These are phyloP conservation scores for Sarotherodon lohbergeri DNA, from an alignment of 2,113 vertebrate genomes.

Conservation along the genomic window DNA sequence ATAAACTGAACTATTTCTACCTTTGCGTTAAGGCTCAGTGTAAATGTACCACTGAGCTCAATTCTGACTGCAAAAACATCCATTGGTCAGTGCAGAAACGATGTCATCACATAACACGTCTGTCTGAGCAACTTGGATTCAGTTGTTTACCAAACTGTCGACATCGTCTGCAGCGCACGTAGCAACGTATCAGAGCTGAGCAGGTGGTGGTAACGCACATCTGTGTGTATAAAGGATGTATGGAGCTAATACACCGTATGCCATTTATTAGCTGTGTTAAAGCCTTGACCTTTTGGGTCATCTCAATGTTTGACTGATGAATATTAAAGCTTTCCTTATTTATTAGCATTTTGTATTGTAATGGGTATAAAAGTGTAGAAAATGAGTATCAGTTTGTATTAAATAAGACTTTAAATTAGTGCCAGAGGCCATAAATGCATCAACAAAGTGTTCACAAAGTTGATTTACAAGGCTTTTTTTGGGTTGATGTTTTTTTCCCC, in stretches of 20 bases:
- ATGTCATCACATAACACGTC: background rate
- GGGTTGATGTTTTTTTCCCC: background rate
- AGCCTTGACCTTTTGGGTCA: background rate
- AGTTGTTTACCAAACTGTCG: background rate
- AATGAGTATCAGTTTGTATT: background rate
- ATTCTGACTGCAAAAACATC: background rate
- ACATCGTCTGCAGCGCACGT: background rate
- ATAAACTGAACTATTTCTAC: background rate
- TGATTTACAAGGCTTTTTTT: background rate
- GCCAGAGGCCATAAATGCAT: background rate
- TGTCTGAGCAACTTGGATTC: background rate
- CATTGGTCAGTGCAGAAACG: background rate
- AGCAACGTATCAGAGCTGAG: background rate
- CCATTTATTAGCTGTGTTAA: background rate
- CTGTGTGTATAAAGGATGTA: background rate
- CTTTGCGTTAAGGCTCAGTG: background rate
- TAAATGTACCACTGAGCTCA: background rate
- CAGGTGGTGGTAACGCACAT: background rate
- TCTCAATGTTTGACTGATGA: background rate
- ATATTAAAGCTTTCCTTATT: background rate
- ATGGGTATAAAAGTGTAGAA: background rate
- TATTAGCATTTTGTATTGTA: background rate
- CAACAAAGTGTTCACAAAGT: background rate
- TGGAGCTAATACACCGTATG: accelerated
- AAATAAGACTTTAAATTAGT: background rate